phyloP scores from a whole-genome alignment of 1,140 invertebrate genomes.

The Meloidogyne hapla region DNA sequence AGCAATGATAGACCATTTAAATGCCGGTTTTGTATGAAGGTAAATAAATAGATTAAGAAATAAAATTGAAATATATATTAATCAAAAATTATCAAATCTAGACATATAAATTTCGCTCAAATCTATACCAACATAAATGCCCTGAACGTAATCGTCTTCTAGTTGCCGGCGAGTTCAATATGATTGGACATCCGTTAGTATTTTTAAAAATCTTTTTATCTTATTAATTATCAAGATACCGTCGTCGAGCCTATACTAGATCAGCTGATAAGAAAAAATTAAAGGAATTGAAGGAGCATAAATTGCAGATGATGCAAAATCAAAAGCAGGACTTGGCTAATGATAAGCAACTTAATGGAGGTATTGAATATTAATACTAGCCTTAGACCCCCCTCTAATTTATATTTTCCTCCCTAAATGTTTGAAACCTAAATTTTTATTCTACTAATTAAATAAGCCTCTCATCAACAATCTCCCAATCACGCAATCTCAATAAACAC shows the following conservation, averaged over 20 bases:
- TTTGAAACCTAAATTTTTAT: too few species aligned
- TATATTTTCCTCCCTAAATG: too few species aligned
- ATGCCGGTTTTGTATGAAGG: conserved; percentile 62
- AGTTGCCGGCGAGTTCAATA: conserved; percentile 15
- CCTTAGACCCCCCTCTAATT: too few species aligned
- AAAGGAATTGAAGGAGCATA: neutral
- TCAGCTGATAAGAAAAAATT: conserved; percentile 10
- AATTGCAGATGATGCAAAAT: neutral
- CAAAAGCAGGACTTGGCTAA: neutral
- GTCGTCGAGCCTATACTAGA: conserved; percentile 19
- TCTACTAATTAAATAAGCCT: too few species aligned
- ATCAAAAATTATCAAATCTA: conserved; percentile 26
- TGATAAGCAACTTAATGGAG: neutral
- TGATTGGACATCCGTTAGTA: conserved; percentile 26
- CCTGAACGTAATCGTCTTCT: conserved; percentile 35
- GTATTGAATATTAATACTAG: too few species aligned
- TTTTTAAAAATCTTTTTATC: neutral
- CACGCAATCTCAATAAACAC: neutral
- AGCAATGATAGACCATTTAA: conserved; percentile 62
- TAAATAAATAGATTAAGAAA: conserved; percentile 17
- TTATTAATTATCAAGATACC: conserved; percentile 6
- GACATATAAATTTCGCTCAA: conserved; percentile 64
- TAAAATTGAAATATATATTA: neutral
- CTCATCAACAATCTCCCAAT: too few species aligned
- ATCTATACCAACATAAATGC: conserved; percentile 56